phyloP scores from a whole-genome alignment of 2,888 invertebrate species.

The Mayetiola destructor region DNA sequence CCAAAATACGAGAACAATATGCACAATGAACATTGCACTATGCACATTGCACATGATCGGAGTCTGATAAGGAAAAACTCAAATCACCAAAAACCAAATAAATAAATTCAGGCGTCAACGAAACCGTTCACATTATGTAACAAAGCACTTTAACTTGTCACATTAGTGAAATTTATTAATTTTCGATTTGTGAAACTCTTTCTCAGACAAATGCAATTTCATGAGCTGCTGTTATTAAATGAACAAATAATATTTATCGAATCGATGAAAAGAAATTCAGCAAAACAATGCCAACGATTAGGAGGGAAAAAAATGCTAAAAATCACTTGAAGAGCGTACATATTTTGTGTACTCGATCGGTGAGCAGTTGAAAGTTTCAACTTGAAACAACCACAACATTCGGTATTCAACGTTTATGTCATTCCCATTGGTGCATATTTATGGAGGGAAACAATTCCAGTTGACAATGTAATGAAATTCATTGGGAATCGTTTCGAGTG shows the following conservation, averaged over 20 bases:
- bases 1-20: no score
- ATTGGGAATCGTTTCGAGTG: background rate
- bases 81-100: no score
- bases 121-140: background rate
- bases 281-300: no score
- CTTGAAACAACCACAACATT: constrained; percentile 4
- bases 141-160: constrained; percentile 9
- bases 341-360: no score
- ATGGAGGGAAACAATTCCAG: constrained; percentile 8
- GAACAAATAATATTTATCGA: no score
- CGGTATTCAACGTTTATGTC: background rate
- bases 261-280: constrained; percentile 9
- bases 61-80: no score
- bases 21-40: no score
- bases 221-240: no score
- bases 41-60: no score
- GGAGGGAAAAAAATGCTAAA: no score
- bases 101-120: background rate
- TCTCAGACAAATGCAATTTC: background rate
- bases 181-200: constrained; percentile 2
- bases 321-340: no score
- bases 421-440: constrained; percentile 10
- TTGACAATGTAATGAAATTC: constrained; percentile 4
- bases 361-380: constrained; percentile 4
- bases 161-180: constrained; percentile 12